Evolutionary conservation across 2,888 invertebrate species (phyloP), one percentile per base, ranked within the genome.

Genomic region (Merodon equestris): DNA sequence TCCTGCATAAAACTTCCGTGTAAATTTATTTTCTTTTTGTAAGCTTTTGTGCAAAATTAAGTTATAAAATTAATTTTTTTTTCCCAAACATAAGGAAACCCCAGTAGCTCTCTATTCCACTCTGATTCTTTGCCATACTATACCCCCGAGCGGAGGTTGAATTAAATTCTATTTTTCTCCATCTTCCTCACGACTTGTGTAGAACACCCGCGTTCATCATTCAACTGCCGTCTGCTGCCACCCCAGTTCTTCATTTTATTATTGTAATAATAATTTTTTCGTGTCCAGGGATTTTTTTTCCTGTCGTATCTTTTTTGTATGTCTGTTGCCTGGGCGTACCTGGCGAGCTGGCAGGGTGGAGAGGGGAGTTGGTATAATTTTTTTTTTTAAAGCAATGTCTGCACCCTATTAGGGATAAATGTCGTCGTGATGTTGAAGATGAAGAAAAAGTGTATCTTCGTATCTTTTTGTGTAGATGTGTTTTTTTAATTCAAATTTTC

Each of bases 251-350:
- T 61, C 15, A 51, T 64, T 64, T 64, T 64, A 58, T 71, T 63
- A 63, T 64, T 72, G 64, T 61, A 51, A 58, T 72, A 64, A 58
- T 58, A 64, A 72, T 64, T 72, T 64, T 27, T 56, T 53, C 58
- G 44, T 72, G 72, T 72, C 64, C 58, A 53, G 58, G 56, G 53
- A 58, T 64, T 64, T 56, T 27, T 4, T 27, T 27, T 27, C 7
- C 2, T 7, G 2, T 27, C 51, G 15, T 45, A 42, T 54, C 27
- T 60, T 61, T 47, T 68, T 19, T 48, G 40, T 63, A 48, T 53
- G 72, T 51, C 57, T 56, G 36, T 45, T 50, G 18, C 18, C 51
- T 38, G 48, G 27, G 48, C 57, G 53, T 40, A 57, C 64, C 72
- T 72, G 48, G 12, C 27, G 27, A 27, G 27, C 7, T 27, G 2